Conservation (phyloP, 1,140 invertebrate genomes). For the Brachionus asplanchnoidis region DNA sequence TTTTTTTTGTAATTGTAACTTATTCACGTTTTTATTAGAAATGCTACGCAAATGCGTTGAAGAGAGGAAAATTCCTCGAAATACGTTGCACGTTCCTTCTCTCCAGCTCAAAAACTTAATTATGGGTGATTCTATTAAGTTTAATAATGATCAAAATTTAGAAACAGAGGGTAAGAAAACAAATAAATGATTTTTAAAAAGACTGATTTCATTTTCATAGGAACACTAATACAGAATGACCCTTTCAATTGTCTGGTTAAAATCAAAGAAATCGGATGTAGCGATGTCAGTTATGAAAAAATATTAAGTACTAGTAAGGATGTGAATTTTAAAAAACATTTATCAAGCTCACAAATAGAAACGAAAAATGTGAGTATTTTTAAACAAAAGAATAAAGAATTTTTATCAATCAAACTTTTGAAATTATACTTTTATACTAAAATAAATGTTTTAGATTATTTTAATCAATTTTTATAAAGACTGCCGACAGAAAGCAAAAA, state of each 20-base stretch:
- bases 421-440: conserved; percentile 3
- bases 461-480: conserved; percentile 5
- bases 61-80: neutral
- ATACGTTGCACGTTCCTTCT: neutral
- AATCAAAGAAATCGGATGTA: neutral
- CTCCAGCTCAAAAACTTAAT: neutral
- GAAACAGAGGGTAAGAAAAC: neutral
- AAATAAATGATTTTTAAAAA: neutral
- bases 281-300: neutral
- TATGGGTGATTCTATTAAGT: neutral
- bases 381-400: neutral
- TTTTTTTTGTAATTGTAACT: neutral
- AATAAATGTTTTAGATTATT: neutral
- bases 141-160: neutral
- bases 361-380: neutral
- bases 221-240: conserved; percentile 3
- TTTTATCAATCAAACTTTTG: neutral
- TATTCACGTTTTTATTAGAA: neutral
- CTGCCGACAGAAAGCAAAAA: neutral
- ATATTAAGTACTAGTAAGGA: conserved; percentile 10
- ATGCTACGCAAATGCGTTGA: neutral
- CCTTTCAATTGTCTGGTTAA: neutral
- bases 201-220: neutral
- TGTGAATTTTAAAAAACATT: neutral
- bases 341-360: neutral